These are phyloP conservation scores for Stenodera caucasica DNA, from an alignment of 2,888 invertebrate genomes.

Conservation along the genomic window DNA sequence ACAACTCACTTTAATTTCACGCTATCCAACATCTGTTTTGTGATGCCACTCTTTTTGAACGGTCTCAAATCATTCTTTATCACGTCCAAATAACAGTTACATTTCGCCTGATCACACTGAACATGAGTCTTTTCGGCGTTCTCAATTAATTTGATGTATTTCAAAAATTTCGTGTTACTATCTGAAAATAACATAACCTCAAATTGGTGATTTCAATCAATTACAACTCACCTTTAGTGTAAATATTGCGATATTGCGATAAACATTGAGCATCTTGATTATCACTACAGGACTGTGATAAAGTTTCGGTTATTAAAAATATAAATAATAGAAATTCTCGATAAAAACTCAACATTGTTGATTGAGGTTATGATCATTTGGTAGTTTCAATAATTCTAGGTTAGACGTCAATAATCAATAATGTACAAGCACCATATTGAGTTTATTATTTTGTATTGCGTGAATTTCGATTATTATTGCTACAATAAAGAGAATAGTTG, in stretches of 20 bases:
- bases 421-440: too few relatives aligned
- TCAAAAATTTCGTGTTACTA: conserved; percentile 54
- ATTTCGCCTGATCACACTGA: conserved; percentile 63
- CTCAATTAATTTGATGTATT: conserved; percentile 56
- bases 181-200: conserved; percentile 53
- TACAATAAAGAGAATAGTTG: background rate
- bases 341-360: conserved; percentile 12
- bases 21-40: conserved; percentile 63
- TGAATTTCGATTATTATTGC: too few relatives aligned
- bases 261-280: conserved; percentile 38
- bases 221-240: conserved; percentile 46
- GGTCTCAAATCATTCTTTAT: conserved; percentile 70
- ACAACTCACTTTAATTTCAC: conserved; percentile 56
- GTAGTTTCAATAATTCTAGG: background rate
- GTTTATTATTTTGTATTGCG: too few relatives aligned
- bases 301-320: conserved; percentile 4
- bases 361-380: conserved; percentile 18
- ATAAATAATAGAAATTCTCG: conserved; percentile 2
- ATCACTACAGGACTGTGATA: conserved; percentile 39
- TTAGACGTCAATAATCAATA: background rate
- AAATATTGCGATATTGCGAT: conserved; percentile 42
- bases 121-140: conserved; percentile 58
- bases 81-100: conserved; percentile 66
- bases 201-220: background rate
- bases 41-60: conserved; percentile 71